phyloP scores from a whole-genome alignment of 2,797 vertebrate genomes.

The Tadarida brasiliensis region DNA sequence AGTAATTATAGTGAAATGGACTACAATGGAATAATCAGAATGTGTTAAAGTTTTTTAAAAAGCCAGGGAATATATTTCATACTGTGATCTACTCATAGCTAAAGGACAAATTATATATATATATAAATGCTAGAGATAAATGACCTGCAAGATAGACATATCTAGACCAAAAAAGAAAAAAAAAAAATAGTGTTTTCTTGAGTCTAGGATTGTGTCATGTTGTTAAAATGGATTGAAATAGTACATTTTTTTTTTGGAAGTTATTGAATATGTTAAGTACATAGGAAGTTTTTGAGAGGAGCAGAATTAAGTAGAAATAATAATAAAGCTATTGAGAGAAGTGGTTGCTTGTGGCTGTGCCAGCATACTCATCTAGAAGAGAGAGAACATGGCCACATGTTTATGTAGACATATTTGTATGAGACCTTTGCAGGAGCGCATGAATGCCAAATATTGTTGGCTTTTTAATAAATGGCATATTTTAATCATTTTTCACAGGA shows the following conservation, averaged over 20 bases:
- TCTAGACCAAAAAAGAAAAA: neutral
- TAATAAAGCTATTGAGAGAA: slow-evolving; percentile 40
- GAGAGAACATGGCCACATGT: neutral
- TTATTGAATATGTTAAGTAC: neutral
- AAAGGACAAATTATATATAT: neutral
- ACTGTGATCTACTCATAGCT: neutral
- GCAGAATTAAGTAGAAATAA: slow-evolving; percentile 11
- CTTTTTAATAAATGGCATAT: slow-evolving; percentile 54
- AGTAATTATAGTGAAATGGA: neutral
- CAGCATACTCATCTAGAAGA: slow-evolving; percentile 34
- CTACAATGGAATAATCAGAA: neutral
- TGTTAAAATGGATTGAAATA: neutral
- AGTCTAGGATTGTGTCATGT: neutral
- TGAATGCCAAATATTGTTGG: slow-evolving; percentile 48
- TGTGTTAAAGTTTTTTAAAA: neutral
- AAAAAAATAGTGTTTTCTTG: neutral
- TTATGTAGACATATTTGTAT: slow-evolving; percentile 53
- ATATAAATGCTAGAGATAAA: neutral
- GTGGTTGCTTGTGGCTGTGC: neutral
- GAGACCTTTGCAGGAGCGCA: slow-evolving; percentile 9
- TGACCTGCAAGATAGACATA: neutral
- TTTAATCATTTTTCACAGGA: slow-evolving; percentile 41
- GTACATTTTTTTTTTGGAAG: neutral
- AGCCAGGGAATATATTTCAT: neutral
- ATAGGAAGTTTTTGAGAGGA: neutral